Conservation (phyloP, 2,888 invertebrate species). For the Lymantria dispar region DNA sequence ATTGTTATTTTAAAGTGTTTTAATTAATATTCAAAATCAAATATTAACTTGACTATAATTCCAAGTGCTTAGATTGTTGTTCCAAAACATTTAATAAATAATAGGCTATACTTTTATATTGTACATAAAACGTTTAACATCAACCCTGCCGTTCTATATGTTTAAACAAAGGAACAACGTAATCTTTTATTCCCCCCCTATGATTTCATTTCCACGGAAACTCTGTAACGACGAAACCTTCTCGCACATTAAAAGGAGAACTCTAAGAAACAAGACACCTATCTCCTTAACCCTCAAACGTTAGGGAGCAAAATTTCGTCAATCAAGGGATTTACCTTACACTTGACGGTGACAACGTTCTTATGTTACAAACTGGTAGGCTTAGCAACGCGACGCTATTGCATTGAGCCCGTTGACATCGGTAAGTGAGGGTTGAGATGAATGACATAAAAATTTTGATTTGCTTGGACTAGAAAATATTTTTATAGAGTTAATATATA, state of each 20-base stretch:
- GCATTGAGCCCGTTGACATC: constrained; percentile 50
- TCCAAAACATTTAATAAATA: not conserved
- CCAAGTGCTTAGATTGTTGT: too few species aligned
- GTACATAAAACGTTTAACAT: not conserved
- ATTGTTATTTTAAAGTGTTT: too few species aligned
- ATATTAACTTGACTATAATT: too few species aligned
- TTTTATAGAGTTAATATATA: not conserved
- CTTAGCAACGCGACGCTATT: constrained; percentile 69
- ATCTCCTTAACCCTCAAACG: constrained; percentile 53
- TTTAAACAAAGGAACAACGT: constrained; percentile 12
- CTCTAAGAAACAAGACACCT: constrained; percentile 53
- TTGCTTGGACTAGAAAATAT: not conserved
- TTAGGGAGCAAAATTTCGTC: constrained; percentile 63
- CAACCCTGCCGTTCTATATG: not conserved
- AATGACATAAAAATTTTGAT: constrained; percentile 18
- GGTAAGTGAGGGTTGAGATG: constrained; percentile 30
- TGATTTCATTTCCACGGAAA: constrained; percentile 15
- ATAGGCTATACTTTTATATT: not conserved
- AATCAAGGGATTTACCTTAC: constrained; percentile 76
- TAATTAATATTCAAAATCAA: too few species aligned
- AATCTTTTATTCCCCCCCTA: constrained; percentile 16
- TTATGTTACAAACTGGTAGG: constrained; percentile 67
- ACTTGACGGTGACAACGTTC: constrained; percentile 72
- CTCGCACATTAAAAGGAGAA: constrained; percentile 48
- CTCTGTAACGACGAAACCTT: constrained; percentile 34